Conservation (phyloP, 92 coral and sea anemone species). For the Umimayanthus kanabou region DNA sequence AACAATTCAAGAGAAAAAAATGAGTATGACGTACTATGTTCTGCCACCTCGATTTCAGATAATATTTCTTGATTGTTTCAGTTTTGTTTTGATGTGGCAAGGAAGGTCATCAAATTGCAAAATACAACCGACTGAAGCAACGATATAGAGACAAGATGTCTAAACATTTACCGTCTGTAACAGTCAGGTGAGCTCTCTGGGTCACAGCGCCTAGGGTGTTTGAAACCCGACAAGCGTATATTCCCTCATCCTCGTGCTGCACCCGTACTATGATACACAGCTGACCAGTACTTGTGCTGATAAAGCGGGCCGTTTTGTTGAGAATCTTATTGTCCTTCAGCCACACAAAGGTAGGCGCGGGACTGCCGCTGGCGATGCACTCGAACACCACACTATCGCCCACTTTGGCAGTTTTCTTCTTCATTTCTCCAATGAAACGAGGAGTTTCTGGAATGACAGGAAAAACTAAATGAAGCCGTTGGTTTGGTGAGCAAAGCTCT, state of each 20-base stretch:
- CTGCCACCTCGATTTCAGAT: no score
- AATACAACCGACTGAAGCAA: no score
- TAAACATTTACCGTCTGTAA: constrained; percentile 57
- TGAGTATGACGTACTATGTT: no score
- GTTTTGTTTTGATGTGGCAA: no score
- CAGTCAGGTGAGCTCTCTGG: constrained; percentile 52
- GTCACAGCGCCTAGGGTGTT: constrained; percentile 67
- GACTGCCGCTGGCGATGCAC: constrained; percentile 72
- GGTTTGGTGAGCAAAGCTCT: neutral
- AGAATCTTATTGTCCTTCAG: constrained; percentile 48
- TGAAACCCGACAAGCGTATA: constrained; percentile 71
- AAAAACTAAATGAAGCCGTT: neutral
- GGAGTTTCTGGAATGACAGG: constrained; percentile 54
- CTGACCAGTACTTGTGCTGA: constrained; percentile 68
- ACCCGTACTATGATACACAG: constrained; percentile 65
- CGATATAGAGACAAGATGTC: no score
- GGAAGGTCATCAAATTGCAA: no score
- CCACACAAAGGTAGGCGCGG: constrained; percentile 70
- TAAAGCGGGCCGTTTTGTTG: constrained; percentile 48
- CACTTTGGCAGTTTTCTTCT: constrained; percentile 48
- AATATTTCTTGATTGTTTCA: no score
- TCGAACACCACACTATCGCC: constrained; percentile 75
- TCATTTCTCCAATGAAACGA: constrained; percentile 53
- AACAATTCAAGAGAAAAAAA: no score
- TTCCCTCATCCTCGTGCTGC: constrained; percentile 56